A percentile compares a stretch with the other conserved stretches of the same genome.
Evolutionary conservation across 2,113 vertebrate genomes (phyloP).

Genomic region (Oreocharis arfaki): DNA sequence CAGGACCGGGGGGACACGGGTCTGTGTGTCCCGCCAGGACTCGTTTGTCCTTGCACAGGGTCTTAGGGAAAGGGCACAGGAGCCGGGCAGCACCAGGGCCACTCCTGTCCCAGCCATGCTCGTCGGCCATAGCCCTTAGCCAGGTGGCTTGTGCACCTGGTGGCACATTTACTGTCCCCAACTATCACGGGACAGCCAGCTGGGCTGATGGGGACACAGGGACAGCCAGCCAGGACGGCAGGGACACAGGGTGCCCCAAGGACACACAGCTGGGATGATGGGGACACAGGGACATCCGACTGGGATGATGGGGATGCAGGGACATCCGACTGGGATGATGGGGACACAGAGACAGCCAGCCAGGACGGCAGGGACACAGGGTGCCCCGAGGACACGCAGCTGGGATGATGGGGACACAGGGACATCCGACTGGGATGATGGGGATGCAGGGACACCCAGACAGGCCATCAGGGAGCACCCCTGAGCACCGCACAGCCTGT

Average conservation of each 20-base stretch:
- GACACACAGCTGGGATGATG: not conserved
- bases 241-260: not conserved
- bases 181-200: not conserved
- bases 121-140: accelerated
- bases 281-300: not conserved
- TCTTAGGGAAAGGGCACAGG: not conserved
- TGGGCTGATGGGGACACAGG: not conserved
- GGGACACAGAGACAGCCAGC: not conserved
- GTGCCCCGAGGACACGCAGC: not conserved
- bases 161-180: not conserved
- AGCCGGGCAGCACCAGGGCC: not conserved
- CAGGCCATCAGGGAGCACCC: not conserved
- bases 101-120: not conserved
- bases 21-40: not conserved
- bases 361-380: not conserved
- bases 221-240: not conserved
- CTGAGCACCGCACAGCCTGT: not conserved
- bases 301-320: too few species aligned
- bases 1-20: accelerated
- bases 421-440: not conserved
- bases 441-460: not conserved
- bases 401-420: not conserved
- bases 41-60: accelerated
- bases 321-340: not conserved
- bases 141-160: not conserved